These are phyloP conservation scores for Herpailurus yagouaroundi DNA, from an alignment of 2,113 vertebrate genomes.

Conservation along the genomic window DNA sequence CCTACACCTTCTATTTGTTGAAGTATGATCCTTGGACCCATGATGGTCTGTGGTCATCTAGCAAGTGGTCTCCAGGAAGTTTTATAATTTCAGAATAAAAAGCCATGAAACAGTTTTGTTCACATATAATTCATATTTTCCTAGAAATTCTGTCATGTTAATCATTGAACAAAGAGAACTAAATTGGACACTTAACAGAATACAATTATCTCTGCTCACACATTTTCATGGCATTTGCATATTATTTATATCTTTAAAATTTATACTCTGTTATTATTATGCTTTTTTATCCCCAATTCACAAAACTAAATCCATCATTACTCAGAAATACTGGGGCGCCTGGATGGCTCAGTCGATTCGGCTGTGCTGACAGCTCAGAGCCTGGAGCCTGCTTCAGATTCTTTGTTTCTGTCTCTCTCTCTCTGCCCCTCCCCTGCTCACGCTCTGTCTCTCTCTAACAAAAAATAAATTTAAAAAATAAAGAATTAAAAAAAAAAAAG, in stretches of 20 bases:
- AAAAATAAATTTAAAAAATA: too few species aligned
- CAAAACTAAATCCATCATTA: constrained; percentile 47
- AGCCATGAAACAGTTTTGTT: constrained; percentile 20
- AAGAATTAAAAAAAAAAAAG: too few species aligned
- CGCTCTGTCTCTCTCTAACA: too few species aligned
- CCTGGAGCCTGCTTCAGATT: too few species aligned
- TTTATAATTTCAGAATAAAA: constrained; percentile 38
- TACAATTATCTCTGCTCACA: constrained; percentile 10
- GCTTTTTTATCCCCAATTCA: constrained; percentile 29
- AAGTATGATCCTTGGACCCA: not conserved
- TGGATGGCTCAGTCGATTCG: too few species aligned
- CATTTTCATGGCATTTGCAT: not conserved
- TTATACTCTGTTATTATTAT: constrained; percentile 15
- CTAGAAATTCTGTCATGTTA: constrained; percentile 4
- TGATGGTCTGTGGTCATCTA: not conserved
- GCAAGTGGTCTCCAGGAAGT: not conserved
- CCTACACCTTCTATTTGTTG: constrained; percentile 11
- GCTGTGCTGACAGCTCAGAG: too few species aligned
- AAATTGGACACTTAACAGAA: not conserved
- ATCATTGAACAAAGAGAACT: constrained; percentile 19
- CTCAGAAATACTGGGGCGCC: not conserved
- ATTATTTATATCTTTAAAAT: constrained; percentile 11
- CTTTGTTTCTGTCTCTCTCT: too few species aligned
- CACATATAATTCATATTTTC: constrained; percentile 23
- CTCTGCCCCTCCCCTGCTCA: too few species aligned